Conservation (phyloP, 2,888 invertebrate genomes). For the Acronicta leporina region DNA sequence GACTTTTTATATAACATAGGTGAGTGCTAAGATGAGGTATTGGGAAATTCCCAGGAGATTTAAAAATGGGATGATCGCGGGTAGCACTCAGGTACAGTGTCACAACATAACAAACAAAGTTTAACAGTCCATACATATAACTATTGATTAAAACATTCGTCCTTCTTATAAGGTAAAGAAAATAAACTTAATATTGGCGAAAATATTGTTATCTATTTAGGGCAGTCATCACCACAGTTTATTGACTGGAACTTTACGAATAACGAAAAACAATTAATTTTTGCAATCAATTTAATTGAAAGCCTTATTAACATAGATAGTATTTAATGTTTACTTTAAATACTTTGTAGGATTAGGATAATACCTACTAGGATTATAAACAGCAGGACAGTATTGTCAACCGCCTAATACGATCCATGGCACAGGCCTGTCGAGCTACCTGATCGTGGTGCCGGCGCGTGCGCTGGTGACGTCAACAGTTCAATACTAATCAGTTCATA, state of each 20-base stretch:
- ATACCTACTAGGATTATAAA: too few species aligned
- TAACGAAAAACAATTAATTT: conserved; percentile 32
- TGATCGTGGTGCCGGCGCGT: conserved; percentile 10
- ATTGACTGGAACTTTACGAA: conserved; percentile 27
- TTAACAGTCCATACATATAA: too few species aligned
- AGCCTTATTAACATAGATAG: conserved; percentile 39
- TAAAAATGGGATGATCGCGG: too few species aligned
- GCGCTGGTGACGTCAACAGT: conserved; percentile 32
- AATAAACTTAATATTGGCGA: conserved; percentile 3
- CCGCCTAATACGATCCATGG: conserved; percentile 13
- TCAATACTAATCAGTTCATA: conserved; percentile 46
- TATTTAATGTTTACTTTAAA: too few species aligned
- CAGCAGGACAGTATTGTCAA: background rate
- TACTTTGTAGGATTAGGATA: too few species aligned
- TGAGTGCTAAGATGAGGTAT: too few species aligned
- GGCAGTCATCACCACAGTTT: conserved; percentile 16
- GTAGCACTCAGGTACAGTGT: too few species aligned
- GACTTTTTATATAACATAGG: too few species aligned
- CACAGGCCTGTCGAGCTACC: conserved; percentile 8
- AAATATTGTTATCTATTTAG: conserved; percentile 38
- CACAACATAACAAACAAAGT: too few species aligned
- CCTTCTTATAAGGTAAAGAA: too few species aligned
- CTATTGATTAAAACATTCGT: too few species aligned
- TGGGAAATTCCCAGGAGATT: too few species aligned
- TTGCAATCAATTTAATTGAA: conserved; percentile 7